Evolutionary conservation across 2,113 vertebrate species (phyloP).

Genomic region (Bufo gargarizans): DNA sequence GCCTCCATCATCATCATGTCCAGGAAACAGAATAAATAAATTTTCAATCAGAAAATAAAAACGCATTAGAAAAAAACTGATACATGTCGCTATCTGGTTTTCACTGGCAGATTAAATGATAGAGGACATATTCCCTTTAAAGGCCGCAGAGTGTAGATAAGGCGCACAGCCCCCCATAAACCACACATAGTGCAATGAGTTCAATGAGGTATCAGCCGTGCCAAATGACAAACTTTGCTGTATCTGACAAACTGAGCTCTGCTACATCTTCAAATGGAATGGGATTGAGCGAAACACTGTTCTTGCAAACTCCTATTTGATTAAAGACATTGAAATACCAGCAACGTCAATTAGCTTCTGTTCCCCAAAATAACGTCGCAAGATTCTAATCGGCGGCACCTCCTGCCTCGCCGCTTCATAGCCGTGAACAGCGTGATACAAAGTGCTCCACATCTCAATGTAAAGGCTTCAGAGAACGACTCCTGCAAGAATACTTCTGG

Average conservation of each 20-base stretch:
- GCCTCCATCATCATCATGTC: too few relatives aligned
- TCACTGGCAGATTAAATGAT: too few relatives aligned
- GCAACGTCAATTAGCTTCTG: constrained; percentile 3
- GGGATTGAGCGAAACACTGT: background rate
- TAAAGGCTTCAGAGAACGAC: constrained; percentile 9
- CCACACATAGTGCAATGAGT: too few relatives aligned
- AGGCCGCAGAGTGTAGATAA: background rate
- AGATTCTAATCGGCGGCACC: background rate
- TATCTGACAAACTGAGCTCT: background rate
- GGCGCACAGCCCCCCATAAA: background rate
- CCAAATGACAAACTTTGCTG: background rate
- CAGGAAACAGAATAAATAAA: too few relatives aligned
- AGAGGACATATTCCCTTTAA: too few relatives aligned
- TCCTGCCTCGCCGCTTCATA: background rate
- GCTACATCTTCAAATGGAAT: background rate
- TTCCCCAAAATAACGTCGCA: background rate
- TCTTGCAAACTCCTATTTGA: background rate
- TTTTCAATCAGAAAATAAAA: too few relatives aligned
- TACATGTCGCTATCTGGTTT: too few relatives aligned
- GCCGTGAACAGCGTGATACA: constrained; percentile 6
- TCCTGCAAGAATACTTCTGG: background rate
- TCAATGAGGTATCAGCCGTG: background rate
- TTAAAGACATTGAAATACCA: background rate
- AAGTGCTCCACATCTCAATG: background rate
- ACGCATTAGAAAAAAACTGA: too few relatives aligned